Percentiles rank a stretch among this genome's conserved stretches.
These are phyloP conservation scores for Beroe forskalii DNA, from an alignment of 37 sponge, comb jelly and placozoan species.

Conservation along the genomic window DNA sequence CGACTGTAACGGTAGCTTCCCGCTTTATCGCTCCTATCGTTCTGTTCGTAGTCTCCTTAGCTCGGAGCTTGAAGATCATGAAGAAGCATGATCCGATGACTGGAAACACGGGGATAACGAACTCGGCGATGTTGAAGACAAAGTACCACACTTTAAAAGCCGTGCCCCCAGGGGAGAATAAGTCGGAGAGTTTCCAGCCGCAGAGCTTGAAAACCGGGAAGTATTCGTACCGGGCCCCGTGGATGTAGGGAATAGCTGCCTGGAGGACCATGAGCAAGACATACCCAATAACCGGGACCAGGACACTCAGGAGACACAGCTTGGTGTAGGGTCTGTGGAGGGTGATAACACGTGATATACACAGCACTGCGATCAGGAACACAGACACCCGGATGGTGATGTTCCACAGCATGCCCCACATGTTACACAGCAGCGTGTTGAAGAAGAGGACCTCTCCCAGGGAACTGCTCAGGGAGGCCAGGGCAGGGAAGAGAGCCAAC, in stretches of 20 bases:
- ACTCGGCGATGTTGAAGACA: slow-evolving; percentile 22
- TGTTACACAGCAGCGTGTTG: neutral
- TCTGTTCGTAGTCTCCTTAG: neutral
- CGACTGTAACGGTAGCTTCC: slow-evolving; percentile 12
- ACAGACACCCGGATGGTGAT: slow-evolving; percentile 28
- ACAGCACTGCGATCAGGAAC: slow-evolving; percentile 1
- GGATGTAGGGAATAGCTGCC: neutral
- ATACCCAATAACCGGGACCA: neutral
- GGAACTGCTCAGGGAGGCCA: neutral
- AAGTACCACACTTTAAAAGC: slow-evolving; percentile 18
- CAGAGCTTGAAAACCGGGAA: slow-evolving; percentile 6
- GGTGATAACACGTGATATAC: neutral
- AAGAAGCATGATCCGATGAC: slow-evolving; percentile 8
- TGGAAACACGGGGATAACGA: neutral
- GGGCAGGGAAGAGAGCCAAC: slow-evolving; percentile 13
- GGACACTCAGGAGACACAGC: neutral
- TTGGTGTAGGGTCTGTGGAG: neutral
- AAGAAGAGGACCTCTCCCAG: slow-evolving; percentile 16
- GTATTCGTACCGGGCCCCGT: neutral
- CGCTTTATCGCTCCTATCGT: neutral
- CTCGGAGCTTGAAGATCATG: slow-evolving; percentile 9
- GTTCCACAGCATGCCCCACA: slow-evolving; percentile 38
- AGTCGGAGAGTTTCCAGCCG: neutral
- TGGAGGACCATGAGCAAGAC: neutral
- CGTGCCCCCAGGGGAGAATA: neutral